Conservation (phyloP, 2,888 invertebrate species). For the Thecocarcelia acutangulata region DNA sequence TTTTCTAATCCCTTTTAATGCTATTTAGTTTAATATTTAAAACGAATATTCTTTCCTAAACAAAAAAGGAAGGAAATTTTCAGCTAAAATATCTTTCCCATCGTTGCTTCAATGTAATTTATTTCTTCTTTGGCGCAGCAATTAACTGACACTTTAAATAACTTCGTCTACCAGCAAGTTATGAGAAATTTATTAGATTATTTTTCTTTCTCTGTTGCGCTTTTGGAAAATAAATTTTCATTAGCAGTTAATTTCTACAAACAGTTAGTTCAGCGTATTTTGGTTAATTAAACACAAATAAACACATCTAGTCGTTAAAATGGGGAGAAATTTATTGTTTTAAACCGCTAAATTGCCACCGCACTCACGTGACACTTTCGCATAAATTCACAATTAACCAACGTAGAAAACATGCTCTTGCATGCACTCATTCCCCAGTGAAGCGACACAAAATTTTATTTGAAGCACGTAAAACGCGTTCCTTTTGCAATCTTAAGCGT, state of each 20-base stretch:
- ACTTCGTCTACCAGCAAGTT: constrained; percentile 3
- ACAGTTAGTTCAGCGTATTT: constrained; percentile 23
- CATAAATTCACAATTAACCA: constrained; percentile 60
- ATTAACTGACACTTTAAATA: constrained; percentile 15
- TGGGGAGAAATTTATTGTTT: constrained; percentile 45
- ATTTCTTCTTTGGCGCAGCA: neutral
- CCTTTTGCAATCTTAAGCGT: constrained; percentile 12
- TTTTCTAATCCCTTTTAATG: too few relatives aligned
- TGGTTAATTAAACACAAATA: constrained; percentile 25
- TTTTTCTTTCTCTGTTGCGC: neutral
- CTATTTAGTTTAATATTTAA: too few relatives aligned
- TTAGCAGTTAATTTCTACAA: constrained; percentile 38
- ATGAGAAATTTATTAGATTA: constrained; percentile 33
- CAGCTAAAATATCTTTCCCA: too few relatives aligned
- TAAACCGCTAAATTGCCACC: constrained; percentile 53
- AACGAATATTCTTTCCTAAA: too few relatives aligned
- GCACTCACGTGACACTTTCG: constrained; percentile 65
- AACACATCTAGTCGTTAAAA: neutral
- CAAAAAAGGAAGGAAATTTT: too few relatives aligned
- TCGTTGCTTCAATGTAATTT: too few relatives aligned
- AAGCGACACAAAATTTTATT: constrained; percentile 14
- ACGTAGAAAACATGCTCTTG: neutral
- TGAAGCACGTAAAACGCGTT: neutral
- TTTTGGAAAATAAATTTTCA: constrained; percentile 35
- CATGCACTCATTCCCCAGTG: constrained; percentile 45